Evolutionary conservation across 1,140 invertebrate genomes (phyloP).

Genomic region (Solenopsis invicta): DNA sequence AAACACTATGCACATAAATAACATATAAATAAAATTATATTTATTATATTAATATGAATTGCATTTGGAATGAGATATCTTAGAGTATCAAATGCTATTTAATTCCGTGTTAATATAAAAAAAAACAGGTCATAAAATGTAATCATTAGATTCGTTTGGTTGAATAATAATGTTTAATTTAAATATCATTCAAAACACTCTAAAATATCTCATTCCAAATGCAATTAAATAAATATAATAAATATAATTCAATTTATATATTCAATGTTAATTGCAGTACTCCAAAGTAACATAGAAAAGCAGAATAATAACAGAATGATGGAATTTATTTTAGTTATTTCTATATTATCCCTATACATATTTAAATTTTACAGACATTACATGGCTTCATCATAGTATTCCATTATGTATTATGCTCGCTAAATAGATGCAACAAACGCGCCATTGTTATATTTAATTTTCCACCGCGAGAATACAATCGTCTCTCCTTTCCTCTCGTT

Average conservation of each 20-base stretch:
- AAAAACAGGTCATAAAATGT: background rate
- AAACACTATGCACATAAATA: too few relatives aligned
- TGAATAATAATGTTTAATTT: background rate
- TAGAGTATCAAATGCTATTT: too few relatives aligned
- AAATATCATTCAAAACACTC: background rate
- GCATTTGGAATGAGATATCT: too few relatives aligned
- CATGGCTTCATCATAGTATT: background rate
- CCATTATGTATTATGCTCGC: background rate
- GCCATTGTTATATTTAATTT: background rate
- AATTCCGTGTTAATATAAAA: too few relatives aligned
- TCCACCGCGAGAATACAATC: background rate
- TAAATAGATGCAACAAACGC: background rate
- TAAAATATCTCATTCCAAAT: constrained; percentile 1
- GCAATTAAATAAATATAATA: background rate
- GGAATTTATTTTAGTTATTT: background rate
- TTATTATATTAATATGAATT: too few relatives aligned
- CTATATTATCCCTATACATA: background rate
- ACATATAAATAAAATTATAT: too few relatives aligned
- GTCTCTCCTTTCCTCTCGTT: background rate
- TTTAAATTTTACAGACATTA: constrained; percentile 5
- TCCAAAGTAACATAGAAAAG: constrained; percentile 16
- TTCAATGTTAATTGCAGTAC: background rate
- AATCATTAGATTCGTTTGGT: background rate
- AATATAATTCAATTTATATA: background rate
- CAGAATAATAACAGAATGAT: background rate